phyloP scores from a whole-genome alignment of 2,797 vertebrate genomes.

The Propithecus perrieri region DNA sequence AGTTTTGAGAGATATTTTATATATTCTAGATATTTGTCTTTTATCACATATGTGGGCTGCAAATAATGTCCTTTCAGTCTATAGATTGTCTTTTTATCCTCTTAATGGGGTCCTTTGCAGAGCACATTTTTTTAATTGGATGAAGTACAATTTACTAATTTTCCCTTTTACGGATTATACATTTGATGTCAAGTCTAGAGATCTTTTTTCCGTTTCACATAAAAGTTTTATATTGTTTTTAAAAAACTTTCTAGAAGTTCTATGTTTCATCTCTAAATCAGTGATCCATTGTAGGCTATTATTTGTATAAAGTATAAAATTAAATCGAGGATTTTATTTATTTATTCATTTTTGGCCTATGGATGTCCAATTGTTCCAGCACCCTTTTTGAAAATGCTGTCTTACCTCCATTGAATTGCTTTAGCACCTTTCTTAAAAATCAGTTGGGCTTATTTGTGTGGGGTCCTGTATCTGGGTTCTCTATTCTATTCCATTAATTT shows the following conservation, averaged over 20 bases:
- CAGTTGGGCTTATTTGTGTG: not conserved
- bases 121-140: not conserved
- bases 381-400: not conserved
- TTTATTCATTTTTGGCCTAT: no score
- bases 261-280: not conserved
- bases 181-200: not conserved
- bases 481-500: not conserved
- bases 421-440: not conserved
- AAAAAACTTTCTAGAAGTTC: not conserved
- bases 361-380: not conserved
- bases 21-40: not conserved
- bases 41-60: not conserved
- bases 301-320: not conserved
- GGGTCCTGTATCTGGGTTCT: not conserved
- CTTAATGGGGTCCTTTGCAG: not conserved
- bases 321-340: not conserved
- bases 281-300: not conserved
- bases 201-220: not conserved
- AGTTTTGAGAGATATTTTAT: not conserved
- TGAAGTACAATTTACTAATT: not conserved
- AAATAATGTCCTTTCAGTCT: not conserved
- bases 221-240: not conserved
- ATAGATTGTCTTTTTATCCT: not conserved
- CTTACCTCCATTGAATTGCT: not conserved
- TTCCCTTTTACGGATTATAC: not conserved